A percentile compares a stretch with the other conserved stretches of the same genome.
phyloP scores from a whole-genome alignment of 2,888 invertebrate species.

The Drosophila neutralis region DNA sequence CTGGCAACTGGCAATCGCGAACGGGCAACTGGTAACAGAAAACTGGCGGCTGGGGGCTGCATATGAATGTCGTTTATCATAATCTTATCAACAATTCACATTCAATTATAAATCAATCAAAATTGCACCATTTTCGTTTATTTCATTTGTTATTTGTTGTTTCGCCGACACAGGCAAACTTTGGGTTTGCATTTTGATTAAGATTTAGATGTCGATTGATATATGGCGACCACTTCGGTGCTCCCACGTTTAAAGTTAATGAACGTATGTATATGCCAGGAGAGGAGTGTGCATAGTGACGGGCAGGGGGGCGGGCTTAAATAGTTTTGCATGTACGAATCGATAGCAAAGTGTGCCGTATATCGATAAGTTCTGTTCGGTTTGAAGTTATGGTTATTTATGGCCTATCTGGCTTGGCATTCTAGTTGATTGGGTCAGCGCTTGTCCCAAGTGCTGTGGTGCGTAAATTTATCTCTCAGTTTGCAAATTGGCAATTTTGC shows the following conservation, averaged over 20 bases:
- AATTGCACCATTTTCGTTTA: conserved; percentile 81
- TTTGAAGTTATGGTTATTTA: conserved; percentile 23
- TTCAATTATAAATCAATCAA: conserved; percentile 84
- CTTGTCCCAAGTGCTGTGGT: conserved; percentile 51
- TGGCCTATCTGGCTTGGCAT: conserved; percentile 34
- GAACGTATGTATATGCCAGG: conserved; percentile 10
- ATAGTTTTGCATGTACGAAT: conserved; percentile 44
- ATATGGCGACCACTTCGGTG: conserved; percentile 62
- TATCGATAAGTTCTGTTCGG: conserved; percentile 38
- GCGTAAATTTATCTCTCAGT: conserved; percentile 72
- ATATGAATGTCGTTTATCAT: conserved; percentile 81
- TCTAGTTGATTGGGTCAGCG: conserved; percentile 70
- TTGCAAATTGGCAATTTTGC: conserved; percentile 44
- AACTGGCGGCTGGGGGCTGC: conserved; percentile 37
- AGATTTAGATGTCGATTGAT: conserved; percentile 64
- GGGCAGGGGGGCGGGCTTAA: conserved; percentile 34
- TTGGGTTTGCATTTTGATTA: conserved; percentile 33
- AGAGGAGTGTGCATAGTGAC: background rate
- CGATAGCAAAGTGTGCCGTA: conserved; percentile 23
- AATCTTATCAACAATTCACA: conserved; percentile 83
- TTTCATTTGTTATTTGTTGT: conserved; percentile 58
- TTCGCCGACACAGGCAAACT: conserved; percentile 66
- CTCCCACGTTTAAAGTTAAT: conserved; percentile 73
- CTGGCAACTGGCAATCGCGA: conserved; percentile 5
- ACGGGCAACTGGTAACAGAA: background rate